A percentile compares a stretch with the other conserved stretches of the same genome.
phyloP scores from a whole-genome alignment of 2,113 vertebrate species.

The Miniopterus natalensis region DNA sequence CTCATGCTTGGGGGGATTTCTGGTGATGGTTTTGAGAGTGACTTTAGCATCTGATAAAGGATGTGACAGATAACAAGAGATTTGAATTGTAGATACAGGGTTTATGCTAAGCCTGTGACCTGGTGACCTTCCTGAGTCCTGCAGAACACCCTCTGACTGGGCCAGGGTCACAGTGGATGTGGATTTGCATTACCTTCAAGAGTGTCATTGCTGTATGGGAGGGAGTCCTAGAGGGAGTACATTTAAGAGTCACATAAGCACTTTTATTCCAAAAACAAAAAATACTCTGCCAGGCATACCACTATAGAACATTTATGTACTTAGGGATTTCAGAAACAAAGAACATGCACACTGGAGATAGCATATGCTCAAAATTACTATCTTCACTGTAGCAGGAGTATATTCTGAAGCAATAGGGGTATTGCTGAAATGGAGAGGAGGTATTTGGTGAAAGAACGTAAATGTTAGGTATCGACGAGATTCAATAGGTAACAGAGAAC shows the following conservation, averaged over 20 bases:
- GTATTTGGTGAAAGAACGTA: neutral
- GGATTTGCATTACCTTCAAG: neutral
- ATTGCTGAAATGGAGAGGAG: neutral
- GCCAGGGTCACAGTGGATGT: neutral
- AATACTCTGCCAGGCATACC: neutral
- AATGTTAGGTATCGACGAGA: neutral
- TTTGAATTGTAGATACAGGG: neutral
- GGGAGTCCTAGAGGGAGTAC: neutral
- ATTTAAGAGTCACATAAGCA: neutral
- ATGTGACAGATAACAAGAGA: neutral
- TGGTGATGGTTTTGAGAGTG: neutral
- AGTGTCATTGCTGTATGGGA: neutral
- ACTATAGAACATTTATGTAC: neutral
- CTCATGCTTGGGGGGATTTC: neutral
- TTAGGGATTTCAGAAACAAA: neutral
- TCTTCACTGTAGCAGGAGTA: neutral
- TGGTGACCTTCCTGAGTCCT: neutral
- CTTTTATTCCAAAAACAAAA: conserved; percentile 19
- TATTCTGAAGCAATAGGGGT: neutral
- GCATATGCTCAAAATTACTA: neutral
- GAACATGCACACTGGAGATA: neutral
- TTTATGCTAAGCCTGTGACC: neutral
- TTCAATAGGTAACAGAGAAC: neutral
- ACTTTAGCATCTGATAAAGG: neutral
- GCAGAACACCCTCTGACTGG: neutral